Conservation (phyloP, 2,888 invertebrate species). For the Campoplex capitator region DNA sequence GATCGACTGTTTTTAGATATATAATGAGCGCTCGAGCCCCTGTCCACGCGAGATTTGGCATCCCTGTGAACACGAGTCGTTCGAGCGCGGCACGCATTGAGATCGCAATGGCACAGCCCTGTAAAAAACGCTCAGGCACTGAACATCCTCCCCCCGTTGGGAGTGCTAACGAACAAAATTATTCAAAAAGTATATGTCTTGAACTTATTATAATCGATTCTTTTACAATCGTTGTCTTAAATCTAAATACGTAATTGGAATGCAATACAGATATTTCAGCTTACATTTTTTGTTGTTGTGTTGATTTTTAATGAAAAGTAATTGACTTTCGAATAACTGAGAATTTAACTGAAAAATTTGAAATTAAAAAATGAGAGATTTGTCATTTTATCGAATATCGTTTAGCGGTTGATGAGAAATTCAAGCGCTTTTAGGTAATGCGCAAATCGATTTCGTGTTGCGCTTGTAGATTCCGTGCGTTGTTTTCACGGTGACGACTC, state of each 20-base stretch:
- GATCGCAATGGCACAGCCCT: no score
- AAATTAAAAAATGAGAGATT: not conserved
- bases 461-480: constrained; percentile 61
- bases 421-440: constrained; percentile 40
- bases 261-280: no score
- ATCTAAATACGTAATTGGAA: not conserved
- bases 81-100: no score
- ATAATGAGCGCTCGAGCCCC: no score
- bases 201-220: not conserved
- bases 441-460: constrained; percentile 59
- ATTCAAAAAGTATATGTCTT: not conserved
- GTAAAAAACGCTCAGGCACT: no score
- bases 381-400: constrained; percentile 3
- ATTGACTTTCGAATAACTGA: no score
- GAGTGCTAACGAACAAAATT: constrained; percentile 37
- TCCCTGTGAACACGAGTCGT: no score
- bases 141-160: constrained; percentile 44
- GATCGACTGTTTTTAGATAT: no score
- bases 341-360: no score
- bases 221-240: not conserved
- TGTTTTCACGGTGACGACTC: constrained; percentile 72
- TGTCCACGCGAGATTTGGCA: no score
- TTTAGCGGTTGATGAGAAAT: not conserved
- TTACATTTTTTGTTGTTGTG: no score
- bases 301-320: no score